These are phyloP conservation scores for Laupala kohalensis DNA, from an alignment of 1,140 invertebrate species.

Conservation along the genomic window DNA sequence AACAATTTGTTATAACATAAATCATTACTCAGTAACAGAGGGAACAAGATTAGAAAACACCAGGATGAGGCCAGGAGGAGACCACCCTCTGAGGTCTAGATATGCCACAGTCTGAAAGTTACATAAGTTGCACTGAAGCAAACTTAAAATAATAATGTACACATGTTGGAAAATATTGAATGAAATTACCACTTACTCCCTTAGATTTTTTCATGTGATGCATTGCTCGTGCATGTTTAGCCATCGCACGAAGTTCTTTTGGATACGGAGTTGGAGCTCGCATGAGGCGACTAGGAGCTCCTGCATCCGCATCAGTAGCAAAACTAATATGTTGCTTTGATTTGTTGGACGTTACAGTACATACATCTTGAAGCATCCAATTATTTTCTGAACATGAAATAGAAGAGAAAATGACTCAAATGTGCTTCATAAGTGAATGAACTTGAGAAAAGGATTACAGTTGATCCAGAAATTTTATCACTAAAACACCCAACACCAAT, in stretches of 20 bases:
- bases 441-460: not conserved
- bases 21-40: no score
- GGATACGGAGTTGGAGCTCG: constrained; percentile 84
- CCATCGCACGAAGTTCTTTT: constrained; percentile 76
- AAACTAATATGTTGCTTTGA: constrained; percentile 47
- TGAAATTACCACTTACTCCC: constrained; percentile 1
- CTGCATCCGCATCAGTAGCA: constrained; percentile 44
- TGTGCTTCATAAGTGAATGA: not conserved
- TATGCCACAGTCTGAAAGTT: no score
- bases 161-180: no score
- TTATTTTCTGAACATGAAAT: not conserved
- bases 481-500: no score
- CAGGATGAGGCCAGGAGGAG: no score
- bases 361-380: not conserved
- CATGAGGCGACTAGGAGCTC: constrained; percentile 45
- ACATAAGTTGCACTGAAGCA: no score
- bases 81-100: no score
- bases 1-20: no score
- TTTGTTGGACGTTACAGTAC: not conserved
- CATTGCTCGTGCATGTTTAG: constrained; percentile 52
- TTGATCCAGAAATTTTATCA: no score
- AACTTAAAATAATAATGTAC: no score
- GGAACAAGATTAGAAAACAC: no score
- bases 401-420: not conserved
- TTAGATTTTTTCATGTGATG: constrained; percentile 21